phyloP scores from a whole-genome alignment of 2,797 vertebrate species.

The Cottoperca gobio region DNA sequence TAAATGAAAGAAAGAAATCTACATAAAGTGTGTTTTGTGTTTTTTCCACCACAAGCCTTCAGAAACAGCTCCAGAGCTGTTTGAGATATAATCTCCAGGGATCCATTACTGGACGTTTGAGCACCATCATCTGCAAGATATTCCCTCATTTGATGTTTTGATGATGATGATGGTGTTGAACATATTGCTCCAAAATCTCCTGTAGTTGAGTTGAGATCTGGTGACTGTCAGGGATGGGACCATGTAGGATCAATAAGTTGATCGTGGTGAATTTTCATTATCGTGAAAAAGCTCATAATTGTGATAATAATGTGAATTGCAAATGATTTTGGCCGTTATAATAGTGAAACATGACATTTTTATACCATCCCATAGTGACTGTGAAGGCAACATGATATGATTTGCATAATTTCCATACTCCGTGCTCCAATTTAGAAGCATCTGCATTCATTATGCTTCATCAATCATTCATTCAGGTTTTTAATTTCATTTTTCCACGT shows the following conservation, averaged over 20 bases:
- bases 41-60: too few species aligned
- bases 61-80: neutral
- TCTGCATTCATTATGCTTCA: slow-evolving; percentile 1
- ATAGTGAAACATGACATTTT: too few species aligned
- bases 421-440: neutral
- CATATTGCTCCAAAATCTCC: neutral
- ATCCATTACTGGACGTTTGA: neutral
- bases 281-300: too few species aligned
- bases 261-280: too few species aligned
- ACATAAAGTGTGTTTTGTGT: too few species aligned
- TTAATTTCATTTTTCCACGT: neutral
- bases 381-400: neutral
- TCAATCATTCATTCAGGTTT: neutral
- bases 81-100: too few species aligned
- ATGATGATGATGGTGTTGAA: neutral
- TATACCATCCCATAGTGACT: too few species aligned
- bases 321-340: too few species aligned
- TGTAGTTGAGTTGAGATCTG: neutral
- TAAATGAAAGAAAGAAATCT: too few species aligned
- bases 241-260: too few species aligned
- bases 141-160: neutral
- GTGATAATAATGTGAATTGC: too few species aligned
- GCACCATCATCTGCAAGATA: neutral
- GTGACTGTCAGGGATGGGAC: too few species aligned
- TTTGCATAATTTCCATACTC: neutral